Base-by-base conservation (phyloP, 2,888 invertebrate genomes). In the Lasiommata megera region DNA sequence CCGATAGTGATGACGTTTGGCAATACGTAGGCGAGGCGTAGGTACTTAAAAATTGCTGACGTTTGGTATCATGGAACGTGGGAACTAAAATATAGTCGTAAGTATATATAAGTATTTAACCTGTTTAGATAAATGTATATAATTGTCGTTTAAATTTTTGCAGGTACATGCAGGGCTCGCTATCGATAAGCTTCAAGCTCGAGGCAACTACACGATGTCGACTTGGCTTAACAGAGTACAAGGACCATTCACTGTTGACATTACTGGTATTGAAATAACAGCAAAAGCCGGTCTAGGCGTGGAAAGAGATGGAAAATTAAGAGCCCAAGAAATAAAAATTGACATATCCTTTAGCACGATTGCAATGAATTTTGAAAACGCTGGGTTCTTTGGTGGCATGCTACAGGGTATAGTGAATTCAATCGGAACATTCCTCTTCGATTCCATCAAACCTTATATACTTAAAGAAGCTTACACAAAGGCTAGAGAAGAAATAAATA, bases 391-490 rank as follows among this genome's bases (percentile, higher is more conserved):
- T 60, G 96, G 95, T 0, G 92, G 92, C 40, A 83, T 93, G 63
- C 92, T 93, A 63, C 94, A 95, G 77, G 93, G 95, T 0, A 91
- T 96, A 46, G 93, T 97, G 43, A 97, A 97, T 79, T 94, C 96
- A 0, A 93, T 97, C 0, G 96, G 97, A 0, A 93, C 93, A 11
- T 93, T 96, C 62, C 92, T 97, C 8, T 97, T 98, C 69, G 96
- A 97, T 76, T 95, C 95, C 8, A 95, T 97, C 70, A 97, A 97
- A 75, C 97, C 97, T 0, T 95, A 95, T 66, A 94, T 97, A 64
- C 84, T 97, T 18, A 93, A 93, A 64, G 94, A 96, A 82, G 95
- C 95, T 0, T 96, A 96, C 72, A 92, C 93, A 0, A 94, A 95
- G 74, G 90, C 96, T 0, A 92, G 95, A 65, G 92, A 88, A 1